phyloP scores from a whole-genome alignment of 2,797 vertebrate genomes.

The Falco concolor region DNA sequence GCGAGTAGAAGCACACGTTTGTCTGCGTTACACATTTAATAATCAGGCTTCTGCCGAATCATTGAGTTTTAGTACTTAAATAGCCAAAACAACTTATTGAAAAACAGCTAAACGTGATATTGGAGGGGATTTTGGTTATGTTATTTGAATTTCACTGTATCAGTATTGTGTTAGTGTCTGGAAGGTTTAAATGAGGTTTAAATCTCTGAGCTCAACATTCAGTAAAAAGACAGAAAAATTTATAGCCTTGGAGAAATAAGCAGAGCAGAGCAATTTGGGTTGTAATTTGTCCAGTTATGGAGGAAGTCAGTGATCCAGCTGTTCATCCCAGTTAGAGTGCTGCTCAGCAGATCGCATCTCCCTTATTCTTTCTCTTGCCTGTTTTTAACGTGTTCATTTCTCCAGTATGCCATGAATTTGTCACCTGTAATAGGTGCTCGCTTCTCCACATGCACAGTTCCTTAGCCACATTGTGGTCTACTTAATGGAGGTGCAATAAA shows the following conservation, averaged over 20 bases:
- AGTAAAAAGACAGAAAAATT: background rate
- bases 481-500: background rate
- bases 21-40: background rate
- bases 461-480: background rate
- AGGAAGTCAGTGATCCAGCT: background rate
- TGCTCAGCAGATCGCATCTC: background rate
- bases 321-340: background rate
- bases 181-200: background rate
- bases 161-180: background rate
- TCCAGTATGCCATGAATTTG: background rate
- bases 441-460: background rate
- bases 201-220: background rate
- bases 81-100: background rate
- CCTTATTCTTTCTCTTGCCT: background rate
- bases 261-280: background rate
- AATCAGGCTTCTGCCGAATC: background rate
- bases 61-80: background rate
- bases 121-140: background rate
- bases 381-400: background rate
- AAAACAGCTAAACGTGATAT: background rate
- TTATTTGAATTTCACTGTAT: background rate
- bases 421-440: background rate
- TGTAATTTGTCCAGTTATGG: background rate
- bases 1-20: background rate
- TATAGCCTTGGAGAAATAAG: background rate